Conservation (phyloP, 2,888 invertebrate genomes). For the Ceratothoa steindachneri region DNA sequence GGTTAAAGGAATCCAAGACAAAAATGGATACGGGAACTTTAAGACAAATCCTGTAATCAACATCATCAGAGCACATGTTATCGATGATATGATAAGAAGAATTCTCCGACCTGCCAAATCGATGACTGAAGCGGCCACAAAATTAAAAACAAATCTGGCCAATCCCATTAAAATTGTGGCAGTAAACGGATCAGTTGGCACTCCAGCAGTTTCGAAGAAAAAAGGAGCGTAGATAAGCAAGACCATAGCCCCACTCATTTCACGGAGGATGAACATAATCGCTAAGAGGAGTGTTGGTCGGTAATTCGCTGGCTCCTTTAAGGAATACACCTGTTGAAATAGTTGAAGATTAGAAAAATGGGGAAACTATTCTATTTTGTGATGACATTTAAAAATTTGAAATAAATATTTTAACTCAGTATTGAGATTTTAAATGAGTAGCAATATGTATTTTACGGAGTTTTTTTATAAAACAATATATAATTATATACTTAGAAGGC, state of each 20-base stretch:
- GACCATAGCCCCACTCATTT: conserved; percentile 54
- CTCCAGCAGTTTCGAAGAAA: conserved; percentile 53
- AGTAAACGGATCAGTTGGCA: conserved; percentile 50
- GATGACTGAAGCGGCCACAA: conserved; percentile 51
- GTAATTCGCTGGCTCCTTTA: conserved; percentile 50
- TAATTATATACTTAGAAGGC: neutral
- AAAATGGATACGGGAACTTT: conserved; percentile 48
- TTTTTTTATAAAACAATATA: neutral
- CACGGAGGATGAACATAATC: conserved; percentile 53
- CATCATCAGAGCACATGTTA: conserved; percentile 33
- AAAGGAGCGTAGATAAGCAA: conserved; percentile 54
- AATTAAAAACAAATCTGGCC: conserved; percentile 48
- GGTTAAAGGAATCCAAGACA: conserved; percentile 51
- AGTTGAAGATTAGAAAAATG: no score
- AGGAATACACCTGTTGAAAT: conserved; percentile 50
- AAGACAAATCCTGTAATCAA: conserved; percentile 33
- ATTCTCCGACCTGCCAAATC: conserved; percentile 54
- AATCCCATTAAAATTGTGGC: conserved; percentile 53
- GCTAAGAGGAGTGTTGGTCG: conserved; percentile 52
- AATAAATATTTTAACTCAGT: no score
- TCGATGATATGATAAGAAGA: conserved; percentile 51
- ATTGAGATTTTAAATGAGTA: no score
- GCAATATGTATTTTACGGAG: neutral
- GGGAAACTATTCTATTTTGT: no score
- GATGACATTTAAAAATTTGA: no score